Base-by-base conservation (phyloP, 2,797 vertebrate species). In the Poecile montanus region DNA sequence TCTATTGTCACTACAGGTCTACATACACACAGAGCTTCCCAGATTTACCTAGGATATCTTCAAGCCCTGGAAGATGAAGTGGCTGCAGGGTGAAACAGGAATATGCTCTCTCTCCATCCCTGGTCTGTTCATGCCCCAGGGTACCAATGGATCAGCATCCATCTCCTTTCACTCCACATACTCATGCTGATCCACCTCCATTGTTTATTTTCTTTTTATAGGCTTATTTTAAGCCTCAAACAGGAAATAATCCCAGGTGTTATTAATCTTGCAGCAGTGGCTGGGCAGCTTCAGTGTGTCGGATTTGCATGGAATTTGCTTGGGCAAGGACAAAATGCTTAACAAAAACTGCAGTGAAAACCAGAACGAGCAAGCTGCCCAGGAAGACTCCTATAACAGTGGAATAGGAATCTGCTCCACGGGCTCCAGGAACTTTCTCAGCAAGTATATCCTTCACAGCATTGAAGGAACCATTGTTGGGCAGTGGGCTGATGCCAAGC, bases 391-490 rank as follows among this genome's bases (percentile, higher is more conserved):
- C 99, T n/a, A 98, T 54, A 10, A 98, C 60, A 95, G 58, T 97
- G 97, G 98, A 98, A 9, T 98, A 98, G 34, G 98, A 97, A 54
- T 98, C 94, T 74, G 91, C 89, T 30, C 48, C 94, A 53, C n/a
- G 74, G 48, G 71, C 73, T 54, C 71, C 94, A 8, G 92, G 88
- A 17, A 88, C 44, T 16, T 95, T 85, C 76, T 97, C 96, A 48
- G 88, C 96, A 85, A 99, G 98, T 25, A 99, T 96, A 92, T 99
- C 99, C 93, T 96, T 96, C 50, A 99, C 97, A 3, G 97, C 97
- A 1, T n/a, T 67, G 85, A 99, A 95, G 3, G 99, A 99, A 51
- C 99, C 99, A 16, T 99, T 99, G 98, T 98, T 99, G 20, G 99
- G 98, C 76, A 98, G 85, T 3, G 99, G 97, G 10, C 18, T 97